Conservation (phyloP, 2,888 invertebrate genomes). For the Drosophila flavopinicola region DNA sequence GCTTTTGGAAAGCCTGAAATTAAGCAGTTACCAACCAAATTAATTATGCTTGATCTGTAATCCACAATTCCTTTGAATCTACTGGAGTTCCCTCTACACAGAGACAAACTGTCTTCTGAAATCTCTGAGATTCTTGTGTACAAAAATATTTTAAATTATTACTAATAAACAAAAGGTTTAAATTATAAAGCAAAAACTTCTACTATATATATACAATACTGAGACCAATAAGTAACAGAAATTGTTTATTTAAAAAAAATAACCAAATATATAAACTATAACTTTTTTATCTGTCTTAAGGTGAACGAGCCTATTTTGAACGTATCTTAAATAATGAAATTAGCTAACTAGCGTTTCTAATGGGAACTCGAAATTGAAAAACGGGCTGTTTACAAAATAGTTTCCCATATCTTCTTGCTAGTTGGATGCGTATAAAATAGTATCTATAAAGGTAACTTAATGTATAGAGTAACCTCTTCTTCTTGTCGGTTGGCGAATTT, state of each 20-base stretch:
- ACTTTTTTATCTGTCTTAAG: conserved; percentile 5
- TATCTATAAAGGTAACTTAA: conserved; percentile 35
- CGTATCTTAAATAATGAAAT: not conserved
- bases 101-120: too few species aligned
- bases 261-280: conserved; percentile 13
- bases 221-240: conserved; percentile 28
- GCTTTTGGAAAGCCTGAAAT: too few species aligned
- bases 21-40: too few species aligned
- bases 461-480: conserved; percentile 63
- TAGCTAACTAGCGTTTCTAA: not conserved
- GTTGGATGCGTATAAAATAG: conserved; percentile 5
- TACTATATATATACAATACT: conserved; percentile 21
- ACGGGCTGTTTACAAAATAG: conserved; percentile 1
- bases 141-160: too few species aligned
- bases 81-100: too few species aligned
- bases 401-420: conserved; percentile 9
- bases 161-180: too few species aligned
- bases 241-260: conserved; percentile 39
- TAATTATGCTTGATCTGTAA: not conserved
- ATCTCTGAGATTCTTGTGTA: too few species aligned
- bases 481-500: conserved; percentile 62
- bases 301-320: not conserved
- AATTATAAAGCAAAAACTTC: too few species aligned
- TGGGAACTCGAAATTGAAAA: not conserved
- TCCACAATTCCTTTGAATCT: not conserved